Conservation (phyloP, 2,797 vertebrate species). For the Cuniculus paca region DNA sequence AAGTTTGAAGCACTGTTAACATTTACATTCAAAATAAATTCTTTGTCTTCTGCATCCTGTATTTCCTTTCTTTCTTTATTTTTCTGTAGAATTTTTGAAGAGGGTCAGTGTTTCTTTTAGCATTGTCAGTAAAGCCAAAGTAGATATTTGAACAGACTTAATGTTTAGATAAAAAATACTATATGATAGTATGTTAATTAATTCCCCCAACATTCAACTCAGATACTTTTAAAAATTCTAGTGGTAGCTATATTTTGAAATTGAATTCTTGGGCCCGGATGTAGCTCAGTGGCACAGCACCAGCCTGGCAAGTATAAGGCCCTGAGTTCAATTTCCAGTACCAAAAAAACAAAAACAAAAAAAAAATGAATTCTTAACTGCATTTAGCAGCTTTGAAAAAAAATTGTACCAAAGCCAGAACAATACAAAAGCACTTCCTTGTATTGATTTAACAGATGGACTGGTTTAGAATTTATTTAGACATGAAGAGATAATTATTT, state of each 20-base stretch:
- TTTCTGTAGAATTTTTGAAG: neutral
- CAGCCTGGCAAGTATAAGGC: too few species aligned
- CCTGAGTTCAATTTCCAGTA: too few species aligned
- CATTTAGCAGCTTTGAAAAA: constrained; percentile 43
- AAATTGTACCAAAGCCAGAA: constrained; percentile 72
- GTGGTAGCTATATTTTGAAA: constrained; percentile 63
- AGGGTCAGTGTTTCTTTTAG: neutral
- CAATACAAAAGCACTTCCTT: constrained; percentile 83
- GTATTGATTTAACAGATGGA: constrained; percentile 87
- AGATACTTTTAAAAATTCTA: constrained; percentile 60
- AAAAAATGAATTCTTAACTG: constrained; percentile 67
- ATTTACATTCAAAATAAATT: neutral
- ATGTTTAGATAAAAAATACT: constrained; percentile 52
- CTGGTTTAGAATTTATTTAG: constrained; percentile 72
- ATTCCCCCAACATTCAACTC: constrained; percentile 60
- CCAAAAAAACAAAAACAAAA: too few species aligned
- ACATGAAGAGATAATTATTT: constrained; percentile 72
- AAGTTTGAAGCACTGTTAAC: neutral
- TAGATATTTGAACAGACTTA: constrained; percentile 44
- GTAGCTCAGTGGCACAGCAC: too few species aligned
- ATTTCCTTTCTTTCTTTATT: neutral
- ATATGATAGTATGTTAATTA: neutral
- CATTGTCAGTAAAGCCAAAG: constrained; percentile 10
- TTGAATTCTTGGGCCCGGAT: constrained; percentile 48
- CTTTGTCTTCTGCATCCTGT: neutral